A percentile compares a stretch with the other conserved stretches of the same genome.
Evolutionary conservation across 2,888 invertebrate species (phyloP).

Genomic region (Aphodius granarius): DNA sequence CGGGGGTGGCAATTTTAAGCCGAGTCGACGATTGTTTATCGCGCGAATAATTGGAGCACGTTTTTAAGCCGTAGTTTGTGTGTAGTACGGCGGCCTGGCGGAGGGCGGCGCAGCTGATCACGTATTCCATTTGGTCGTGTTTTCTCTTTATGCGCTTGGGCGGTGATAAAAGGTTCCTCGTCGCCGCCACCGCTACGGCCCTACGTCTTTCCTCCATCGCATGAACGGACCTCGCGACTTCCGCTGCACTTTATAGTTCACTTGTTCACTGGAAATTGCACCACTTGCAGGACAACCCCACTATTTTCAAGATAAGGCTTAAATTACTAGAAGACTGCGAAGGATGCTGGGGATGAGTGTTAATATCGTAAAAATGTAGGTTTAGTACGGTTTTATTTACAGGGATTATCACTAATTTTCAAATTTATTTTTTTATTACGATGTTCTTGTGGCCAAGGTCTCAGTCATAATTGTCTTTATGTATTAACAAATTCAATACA

Average conservation of each 20-base stretch:
- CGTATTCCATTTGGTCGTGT: conserved; percentile 8
- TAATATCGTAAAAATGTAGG: not conserved
- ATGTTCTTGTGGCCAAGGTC: no score
- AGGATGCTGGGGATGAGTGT: not conserved
- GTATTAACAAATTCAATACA: no score
- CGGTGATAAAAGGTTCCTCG: not conserved
- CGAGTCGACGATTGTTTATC: conserved; percentile 7
- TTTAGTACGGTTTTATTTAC: not conserved
- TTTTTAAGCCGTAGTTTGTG: conserved; percentile 9
- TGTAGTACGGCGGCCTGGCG: not conserved
- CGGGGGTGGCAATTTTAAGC: not conserved
- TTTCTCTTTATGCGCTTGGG: not conserved
- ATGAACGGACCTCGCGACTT: not conserved
- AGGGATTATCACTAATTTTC: not conserved
- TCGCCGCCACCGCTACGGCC: not conserved
- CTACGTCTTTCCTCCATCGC: not conserved
- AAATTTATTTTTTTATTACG: no score
- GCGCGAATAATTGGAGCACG: conserved; percentile 18
- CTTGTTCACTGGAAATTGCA: not conserved
- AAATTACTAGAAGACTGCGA: not conserved
- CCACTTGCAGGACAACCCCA: not conserved
- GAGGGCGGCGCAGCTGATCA: not conserved
- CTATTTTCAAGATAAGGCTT: not conserved
- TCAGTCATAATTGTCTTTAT: no score
- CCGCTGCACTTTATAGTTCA: not conserved